phyloP scores from a whole-genome alignment of 2,113 vertebrate species.

The Castor canadensis region DNA sequence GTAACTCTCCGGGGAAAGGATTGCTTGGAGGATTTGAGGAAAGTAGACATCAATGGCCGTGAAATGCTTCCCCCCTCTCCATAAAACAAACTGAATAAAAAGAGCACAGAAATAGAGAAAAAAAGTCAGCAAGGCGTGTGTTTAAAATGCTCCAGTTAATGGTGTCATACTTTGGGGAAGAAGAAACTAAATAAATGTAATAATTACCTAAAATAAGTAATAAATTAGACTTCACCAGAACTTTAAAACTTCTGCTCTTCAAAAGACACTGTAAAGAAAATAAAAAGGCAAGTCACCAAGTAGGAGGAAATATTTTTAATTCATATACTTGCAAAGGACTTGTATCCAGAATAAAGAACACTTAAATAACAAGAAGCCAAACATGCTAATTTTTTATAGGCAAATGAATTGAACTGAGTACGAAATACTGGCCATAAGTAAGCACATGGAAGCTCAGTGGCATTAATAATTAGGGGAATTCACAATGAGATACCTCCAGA shows the following conservation, averaged over 20 bases:
- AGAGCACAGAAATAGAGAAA: background rate
- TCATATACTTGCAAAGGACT: background rate
- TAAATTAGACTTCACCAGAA: constrained; percentile 45
- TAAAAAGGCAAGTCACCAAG: background rate
- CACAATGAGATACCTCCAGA: background rate
- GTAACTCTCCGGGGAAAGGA: constrained; percentile 21
- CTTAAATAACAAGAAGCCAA: background rate
- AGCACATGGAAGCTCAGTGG: background rate
- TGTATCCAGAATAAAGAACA: background rate
- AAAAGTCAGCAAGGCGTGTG: background rate
- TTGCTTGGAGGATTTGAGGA: background rate
- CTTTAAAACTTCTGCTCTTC: constrained; percentile 42
- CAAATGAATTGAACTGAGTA: background rate
- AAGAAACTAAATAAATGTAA: constrained; percentile 55
- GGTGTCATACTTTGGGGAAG: background rate
- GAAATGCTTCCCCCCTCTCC: background rate
- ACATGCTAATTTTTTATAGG: background rate
- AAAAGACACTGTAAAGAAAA: constrained; percentile 2
- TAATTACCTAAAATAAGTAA: background rate
- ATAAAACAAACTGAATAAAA: constrained; percentile 49
- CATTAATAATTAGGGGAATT: background rate
- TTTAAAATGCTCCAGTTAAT: constrained; percentile 44
- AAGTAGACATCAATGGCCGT: background rate
- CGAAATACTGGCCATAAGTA: background rate
- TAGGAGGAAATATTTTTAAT: background rate